Evolutionary conservation across 64 coral and sea anemone species (phyloP).

Genomic region (Anthopleura sola): DNA sequence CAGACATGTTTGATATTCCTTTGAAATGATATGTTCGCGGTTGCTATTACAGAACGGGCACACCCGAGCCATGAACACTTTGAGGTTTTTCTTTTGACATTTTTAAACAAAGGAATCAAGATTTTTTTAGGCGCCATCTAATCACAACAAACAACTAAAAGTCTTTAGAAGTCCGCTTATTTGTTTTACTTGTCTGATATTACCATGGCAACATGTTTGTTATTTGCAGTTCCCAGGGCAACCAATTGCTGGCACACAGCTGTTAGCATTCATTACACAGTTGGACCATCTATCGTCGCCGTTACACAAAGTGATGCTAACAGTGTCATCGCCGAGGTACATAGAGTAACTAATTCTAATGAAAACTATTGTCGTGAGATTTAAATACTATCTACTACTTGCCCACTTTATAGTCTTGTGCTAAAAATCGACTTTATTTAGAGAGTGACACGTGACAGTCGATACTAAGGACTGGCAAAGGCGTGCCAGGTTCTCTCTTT

Average conservation of each 20-base stretch:
- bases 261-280: conserved; percentile 1
- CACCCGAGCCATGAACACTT: too few relatives aligned
- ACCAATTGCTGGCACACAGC: background rate
- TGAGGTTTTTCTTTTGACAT: too few relatives aligned
- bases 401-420: background rate
- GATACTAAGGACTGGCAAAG: too few relatives aligned
- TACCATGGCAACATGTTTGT: background rate
- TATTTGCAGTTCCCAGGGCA: background rate
- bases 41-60: too few relatives aligned
- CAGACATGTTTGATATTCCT: too few relatives aligned
- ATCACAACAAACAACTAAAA: too few relatives aligned
- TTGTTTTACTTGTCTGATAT: background rate
- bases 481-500: too few relatives aligned
- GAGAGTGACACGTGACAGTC: too few relatives aligned
- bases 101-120: too few relatives aligned
- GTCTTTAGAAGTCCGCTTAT: too few relatives aligned
- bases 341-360: background rate
- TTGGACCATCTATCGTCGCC: background rate
- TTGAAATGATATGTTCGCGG: too few relatives aligned
- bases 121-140: too few relatives aligned
- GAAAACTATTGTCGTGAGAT: background rate
- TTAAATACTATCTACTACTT: background rate
- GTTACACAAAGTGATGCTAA: background rate
- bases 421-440: background rate
- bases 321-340: background rate